Evolutionary conservation across 2,113 vertebrate species (phyloP).

Genomic region (Phasianus colchicus): DNA sequence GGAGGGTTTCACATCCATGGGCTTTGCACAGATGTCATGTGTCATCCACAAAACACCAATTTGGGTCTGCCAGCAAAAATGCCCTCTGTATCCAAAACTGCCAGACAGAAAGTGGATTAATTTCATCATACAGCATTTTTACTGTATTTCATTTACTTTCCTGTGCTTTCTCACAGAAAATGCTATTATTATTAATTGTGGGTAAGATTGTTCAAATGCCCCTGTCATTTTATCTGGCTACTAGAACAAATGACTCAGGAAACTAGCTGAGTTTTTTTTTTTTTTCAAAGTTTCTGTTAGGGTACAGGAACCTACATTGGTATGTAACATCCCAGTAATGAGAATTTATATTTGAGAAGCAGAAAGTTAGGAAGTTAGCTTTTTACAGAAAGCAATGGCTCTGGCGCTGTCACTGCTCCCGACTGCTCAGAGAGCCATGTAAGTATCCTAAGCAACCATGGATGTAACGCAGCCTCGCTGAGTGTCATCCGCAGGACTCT

Average conservation of each 20-base stretch:
- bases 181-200: slow-evolving; percentile 6
- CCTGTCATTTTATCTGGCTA: background rate
- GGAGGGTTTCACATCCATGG: background rate
- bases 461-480: background rate
- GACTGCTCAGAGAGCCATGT: fast-evolving
- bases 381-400: background rate
- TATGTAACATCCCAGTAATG: background rate
- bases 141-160: background rate
- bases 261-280: background rate
- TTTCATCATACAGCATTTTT: background rate
- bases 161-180: slow-evolving; percentile 9
- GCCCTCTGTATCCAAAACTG: slow-evolving; percentile 8
- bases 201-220: background rate
- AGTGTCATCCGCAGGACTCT: background rate
- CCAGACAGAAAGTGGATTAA: background rate
- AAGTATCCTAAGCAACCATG: background rate
- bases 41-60: background rate
- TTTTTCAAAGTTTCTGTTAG: background rate
- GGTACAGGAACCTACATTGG: background rate
- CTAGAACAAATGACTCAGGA: background rate
- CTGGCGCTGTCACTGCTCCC: fast-evolving
- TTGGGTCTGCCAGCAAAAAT: slow-evolving; percentile 21
- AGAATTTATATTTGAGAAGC: background rate
- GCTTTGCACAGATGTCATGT: slow-evolving; percentile 40
- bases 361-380: background rate